Evolutionary conservation across 2,888 invertebrate species (phyloP), one percentile per base, ranked within the genome.

Genomic region (Lobophora halterata): DNA sequence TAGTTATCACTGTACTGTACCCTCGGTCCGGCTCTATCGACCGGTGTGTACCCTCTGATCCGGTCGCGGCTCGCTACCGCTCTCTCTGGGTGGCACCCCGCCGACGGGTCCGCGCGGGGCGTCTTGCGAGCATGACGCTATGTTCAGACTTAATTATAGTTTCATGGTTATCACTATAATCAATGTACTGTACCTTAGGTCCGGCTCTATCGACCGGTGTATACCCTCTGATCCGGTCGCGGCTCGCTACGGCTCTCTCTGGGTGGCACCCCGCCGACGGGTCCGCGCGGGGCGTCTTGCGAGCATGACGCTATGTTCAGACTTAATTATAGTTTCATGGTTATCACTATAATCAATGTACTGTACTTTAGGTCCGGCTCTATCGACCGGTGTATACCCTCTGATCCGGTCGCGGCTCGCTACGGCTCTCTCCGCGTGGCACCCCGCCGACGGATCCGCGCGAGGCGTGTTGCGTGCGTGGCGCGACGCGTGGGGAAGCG

Each of bases 231-330:
- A 97, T 99, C 57, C 91, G 98, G 24, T 93, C 97, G 31, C 98
- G 98, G 68, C 88, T 99, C 29, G 94, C 95, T 14, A 90, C 90
- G 18, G 98, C 98, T 5, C 88, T 99, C 46, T 90, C 91, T n/a
- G 93, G 93, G 33, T 99, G 99, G n/a, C n/a, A n/a, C 82, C 98
- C 98, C 0, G 95, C 95, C 0, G 99, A 99, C 86, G 89, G 92
- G 20, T 98, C 98, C 0, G 99, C 98, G 0, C 91, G 95, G 52
- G 90, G 95, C 11, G 96, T 99, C 89, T 89, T 99, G 12, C 91
- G 93, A 34, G 98, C 99, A 0, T 99, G 99, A 99, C 82, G 90
- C 11, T 89, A 86, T 30, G 80, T n/a, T n/a, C n/a, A n/a, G n/a
- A n/a, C n/a, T n/a, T n/a, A n/a, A n/a, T n/a, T n/a, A n/a, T n/a